Percentiles rank a stretch among this genome's conserved stretches.
phyloP scores from a whole-genome alignment of 2,113 vertebrate species.

The Riparia riparia region DNA sequence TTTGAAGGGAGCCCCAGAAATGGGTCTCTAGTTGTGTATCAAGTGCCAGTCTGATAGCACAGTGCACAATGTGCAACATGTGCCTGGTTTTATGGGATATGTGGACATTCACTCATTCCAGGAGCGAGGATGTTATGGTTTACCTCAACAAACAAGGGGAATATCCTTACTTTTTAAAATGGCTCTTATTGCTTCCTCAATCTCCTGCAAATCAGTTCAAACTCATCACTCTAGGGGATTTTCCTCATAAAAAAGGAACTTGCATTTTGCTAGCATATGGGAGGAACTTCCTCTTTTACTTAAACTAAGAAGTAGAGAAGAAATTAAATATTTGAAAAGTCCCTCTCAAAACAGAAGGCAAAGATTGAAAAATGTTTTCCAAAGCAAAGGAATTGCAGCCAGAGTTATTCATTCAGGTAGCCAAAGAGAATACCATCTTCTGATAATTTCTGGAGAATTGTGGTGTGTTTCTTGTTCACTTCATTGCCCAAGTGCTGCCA shows the following conservation, averaged over 20 bases:
- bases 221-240: neutral
- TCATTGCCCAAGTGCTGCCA: neutral
- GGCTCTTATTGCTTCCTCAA: neutral
- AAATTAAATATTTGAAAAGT: neutral
- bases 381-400: neutral
- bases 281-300: neutral
- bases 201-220: neutral
- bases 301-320: neutral
- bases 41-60: neutral
- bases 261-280: neutral
- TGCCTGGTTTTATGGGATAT: neutral
- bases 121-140: neutral
- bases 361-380: neutral
- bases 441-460: neutral
- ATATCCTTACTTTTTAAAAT: neutral
- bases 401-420: neutral
- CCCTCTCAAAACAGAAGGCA: neutral
- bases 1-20: neutral
- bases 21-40: neutral
- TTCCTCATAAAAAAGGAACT: neutral
- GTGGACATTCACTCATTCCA: neutral
- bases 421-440: neutral
- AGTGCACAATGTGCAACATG: accelerated
- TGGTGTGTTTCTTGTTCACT: neutral
- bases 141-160: neutral